phyloP scores from a whole-genome alignment of 2,888 invertebrate species.

The Lasiommata megera region DNA sequence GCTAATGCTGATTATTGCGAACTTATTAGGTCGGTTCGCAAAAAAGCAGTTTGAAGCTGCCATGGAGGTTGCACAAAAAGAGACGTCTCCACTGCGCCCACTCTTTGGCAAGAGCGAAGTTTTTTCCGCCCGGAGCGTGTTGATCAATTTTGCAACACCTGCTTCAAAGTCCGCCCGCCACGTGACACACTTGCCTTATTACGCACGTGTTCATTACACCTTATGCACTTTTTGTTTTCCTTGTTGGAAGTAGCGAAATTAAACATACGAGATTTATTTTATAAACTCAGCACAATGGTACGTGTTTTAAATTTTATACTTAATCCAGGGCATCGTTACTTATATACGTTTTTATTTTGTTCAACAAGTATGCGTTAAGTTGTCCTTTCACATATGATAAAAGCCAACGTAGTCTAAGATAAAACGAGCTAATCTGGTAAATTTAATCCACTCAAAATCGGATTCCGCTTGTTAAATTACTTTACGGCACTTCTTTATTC shows the following conservation, averaged over 20 bases:
- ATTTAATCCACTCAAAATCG: no score
- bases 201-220: slow-evolving; percentile 36
- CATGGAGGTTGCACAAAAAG: background rate
- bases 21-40: background rate
- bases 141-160: slow-evolving; percentile 43
- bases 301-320: background rate
- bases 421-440: no score
- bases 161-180: slow-evolving; percentile 45
- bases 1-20: no score
- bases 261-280: slow-evolving; percentile 2
- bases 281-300: background rate
- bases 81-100: background rate
- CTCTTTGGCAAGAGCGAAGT: slow-evolving; percentile 20
- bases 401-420: no score
- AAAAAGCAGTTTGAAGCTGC: slow-evolving; percentile 1
- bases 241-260: slow-evolving; percentile 4
- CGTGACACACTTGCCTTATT: slow-evolving; percentile 40
- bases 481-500: no score
- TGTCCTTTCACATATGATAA: no score
- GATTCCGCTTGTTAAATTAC: no score
- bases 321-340: background rate
- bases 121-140: slow-evolving; percentile 32
- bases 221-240: slow-evolving; percentile 28
- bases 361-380: no score
- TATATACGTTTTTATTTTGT: background rate